A percentile compares a stretch with the other conserved stretches of the same genome.
Conservation (phyloP, 2,113 vertebrate species). For the Grantiella picta region DNA sequence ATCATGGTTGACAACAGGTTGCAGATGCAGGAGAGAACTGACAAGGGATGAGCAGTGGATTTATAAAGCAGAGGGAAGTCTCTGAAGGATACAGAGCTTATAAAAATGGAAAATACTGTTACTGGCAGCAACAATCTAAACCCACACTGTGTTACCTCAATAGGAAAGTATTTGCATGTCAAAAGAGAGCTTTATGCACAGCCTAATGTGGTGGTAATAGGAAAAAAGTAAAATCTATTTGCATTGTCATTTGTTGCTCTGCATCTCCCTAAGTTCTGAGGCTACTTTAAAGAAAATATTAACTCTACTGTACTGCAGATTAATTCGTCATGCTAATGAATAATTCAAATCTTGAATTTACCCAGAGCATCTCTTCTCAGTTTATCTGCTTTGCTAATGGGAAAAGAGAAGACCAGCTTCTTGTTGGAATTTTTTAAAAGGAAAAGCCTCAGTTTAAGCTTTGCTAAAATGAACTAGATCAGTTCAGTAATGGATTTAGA, state of each 20-base stretch:
- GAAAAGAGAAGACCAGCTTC: background rate
- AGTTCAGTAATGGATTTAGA: background rate
- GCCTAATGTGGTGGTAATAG: background rate
- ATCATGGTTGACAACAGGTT: background rate
- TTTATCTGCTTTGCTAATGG: background rate
- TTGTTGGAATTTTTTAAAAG: background rate
- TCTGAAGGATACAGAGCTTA: background rate
- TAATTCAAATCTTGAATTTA: background rate
- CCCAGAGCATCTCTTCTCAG: background rate
- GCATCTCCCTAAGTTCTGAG: background rate
- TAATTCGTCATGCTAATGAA: conserved; percentile 1
- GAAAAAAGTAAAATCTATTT: background rate
- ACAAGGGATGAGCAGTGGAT: background rate
- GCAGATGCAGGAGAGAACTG: background rate
- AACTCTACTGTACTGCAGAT: background rate
- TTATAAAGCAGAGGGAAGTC: background rate
- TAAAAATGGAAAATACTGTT: background rate
- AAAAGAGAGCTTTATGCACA: background rate
- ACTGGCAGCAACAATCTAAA: background rate
- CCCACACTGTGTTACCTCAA: background rate
- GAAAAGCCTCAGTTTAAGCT: background rate
- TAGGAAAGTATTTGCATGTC: background rate
- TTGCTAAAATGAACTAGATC: background rate
- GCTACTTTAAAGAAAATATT: background rate
- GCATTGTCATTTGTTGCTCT: background rate